Percentiles rank a stretch among this genome's conserved stretches.
These are phyloP conservation scores for Epirrita christyi DNA, from an alignment of 2,888 invertebrate genomes.

Conservation along the genomic window DNA sequence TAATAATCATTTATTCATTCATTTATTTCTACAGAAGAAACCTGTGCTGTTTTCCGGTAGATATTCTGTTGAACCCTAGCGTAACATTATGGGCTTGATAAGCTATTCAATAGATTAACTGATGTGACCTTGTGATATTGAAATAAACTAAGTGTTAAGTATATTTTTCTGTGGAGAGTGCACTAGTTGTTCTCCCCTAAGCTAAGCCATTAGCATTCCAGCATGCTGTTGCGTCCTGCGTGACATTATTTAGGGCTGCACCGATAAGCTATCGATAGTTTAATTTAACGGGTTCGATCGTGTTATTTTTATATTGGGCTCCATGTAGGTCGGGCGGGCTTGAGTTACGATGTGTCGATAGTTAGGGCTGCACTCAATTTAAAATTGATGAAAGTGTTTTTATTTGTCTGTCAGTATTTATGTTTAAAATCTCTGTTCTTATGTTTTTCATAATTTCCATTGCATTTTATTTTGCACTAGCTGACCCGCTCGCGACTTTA, in stretches of 20 bases:
- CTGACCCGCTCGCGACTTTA: too few relatives aligned
- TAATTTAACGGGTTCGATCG: slow-evolving; percentile 67
- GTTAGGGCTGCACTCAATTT: slow-evolving; percentile 24
- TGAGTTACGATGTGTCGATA: slow-evolving; percentile 58
- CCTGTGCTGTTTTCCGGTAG: too few relatives aligned
- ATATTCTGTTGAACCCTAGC: too few relatives aligned
- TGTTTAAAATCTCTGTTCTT: slow-evolving; percentile 1
- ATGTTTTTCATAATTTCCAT: too few relatives aligned
- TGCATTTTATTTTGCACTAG: too few relatives aligned
- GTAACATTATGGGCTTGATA: too few relatives aligned
- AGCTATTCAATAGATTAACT: too few relatives aligned
- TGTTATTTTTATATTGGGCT: slow-evolving; percentile 73
- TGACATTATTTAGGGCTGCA: slow-evolving; percentile 36
- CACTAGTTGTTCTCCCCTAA: slow-evolving; percentile 6
- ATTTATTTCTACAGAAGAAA: too few relatives aligned
- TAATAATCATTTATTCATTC: too few relatives aligned
- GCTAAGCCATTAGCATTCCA: slow-evolving; percentile 26
- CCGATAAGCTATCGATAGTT: slow-evolving; percentile 48
- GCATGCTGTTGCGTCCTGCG: slow-evolving; percentile 22
- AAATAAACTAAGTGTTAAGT: too few relatives aligned
- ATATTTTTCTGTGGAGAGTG: neutral
- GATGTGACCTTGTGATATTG: too few relatives aligned
- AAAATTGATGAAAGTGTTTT: slow-evolving; percentile 17
- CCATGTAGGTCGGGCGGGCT: slow-evolving; percentile 60
- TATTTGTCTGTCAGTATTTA: slow-evolving; percentile 7